These are phyloP conservation scores for Notolabrus celidotus DNA, from an alignment of 2,797 vertebrate species.

Conservation along the genomic window DNA sequence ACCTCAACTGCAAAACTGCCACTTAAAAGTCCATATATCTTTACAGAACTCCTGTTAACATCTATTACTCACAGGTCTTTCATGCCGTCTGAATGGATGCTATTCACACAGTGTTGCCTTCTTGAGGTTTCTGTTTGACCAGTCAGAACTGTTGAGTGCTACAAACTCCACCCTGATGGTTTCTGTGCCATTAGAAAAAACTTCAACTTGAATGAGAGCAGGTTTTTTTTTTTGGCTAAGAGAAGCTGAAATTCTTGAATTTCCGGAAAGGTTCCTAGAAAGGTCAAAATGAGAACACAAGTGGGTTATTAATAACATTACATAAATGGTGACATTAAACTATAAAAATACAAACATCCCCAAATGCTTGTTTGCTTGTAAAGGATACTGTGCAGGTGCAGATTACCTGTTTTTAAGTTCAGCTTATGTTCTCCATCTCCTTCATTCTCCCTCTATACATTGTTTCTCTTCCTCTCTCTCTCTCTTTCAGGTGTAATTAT, in stretches of 20 bases:
- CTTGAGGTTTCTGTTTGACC: neutral
- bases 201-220: neutral
- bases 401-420: constrained; percentile 30
- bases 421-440: constrained; percentile 58
- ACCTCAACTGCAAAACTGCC: neutral
- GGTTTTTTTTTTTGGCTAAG: too few relatives aligned
- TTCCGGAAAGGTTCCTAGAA: too few relatives aligned
- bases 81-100: neutral
- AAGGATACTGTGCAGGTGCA: constrained; percentile 1
- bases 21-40: neutral
- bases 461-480: constrained; percentile 15
- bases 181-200: neutral
- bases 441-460: constrained; percentile 35
- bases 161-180: neutral
- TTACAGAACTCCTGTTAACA: neutral
- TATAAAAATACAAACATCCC: too few relatives aligned
- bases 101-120: neutral
- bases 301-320: too few relatives aligned
- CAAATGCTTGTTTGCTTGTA: constrained; percentile 11
- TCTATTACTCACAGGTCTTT: neutral
- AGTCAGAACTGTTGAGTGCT: neutral
- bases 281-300: too few relatives aligned
- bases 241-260: too few relatives aligned
- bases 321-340: too few relatives aligned
- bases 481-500: constrained; percentile 66